A percentile compares a stretch with the other conserved stretches of the same genome.
Evolutionary conservation across 2,113 vertebrate genomes (phyloP).

Genomic region (Scomber scombrus): DNA sequence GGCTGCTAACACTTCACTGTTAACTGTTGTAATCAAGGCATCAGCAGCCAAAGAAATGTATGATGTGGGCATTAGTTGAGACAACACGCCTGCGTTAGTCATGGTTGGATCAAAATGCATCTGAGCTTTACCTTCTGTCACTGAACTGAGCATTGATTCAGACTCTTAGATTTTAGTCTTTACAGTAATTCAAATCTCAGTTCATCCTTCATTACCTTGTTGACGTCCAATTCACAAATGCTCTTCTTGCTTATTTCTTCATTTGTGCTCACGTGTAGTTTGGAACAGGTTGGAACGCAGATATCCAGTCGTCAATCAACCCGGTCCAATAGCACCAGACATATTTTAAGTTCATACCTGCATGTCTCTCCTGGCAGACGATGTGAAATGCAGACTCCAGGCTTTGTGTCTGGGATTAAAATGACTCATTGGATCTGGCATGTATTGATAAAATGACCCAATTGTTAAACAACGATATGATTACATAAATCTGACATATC

Average conservation of each 20-base stretch:
- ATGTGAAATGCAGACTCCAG: not conserved
- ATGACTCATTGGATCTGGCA: not conserved
- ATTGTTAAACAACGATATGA: not conserved
- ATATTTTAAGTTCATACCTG: too few relatives aligned
- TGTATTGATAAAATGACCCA: too few relatives aligned
- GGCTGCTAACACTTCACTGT: not conserved
- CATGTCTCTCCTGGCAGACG: not conserved
- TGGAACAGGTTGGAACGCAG: too few relatives aligned
- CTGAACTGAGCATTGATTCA: not conserved
- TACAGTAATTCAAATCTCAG: not conserved
- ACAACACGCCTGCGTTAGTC: not conserved
- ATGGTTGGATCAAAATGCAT: not conserved
- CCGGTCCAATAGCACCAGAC: too few relatives aligned
- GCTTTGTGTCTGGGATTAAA: not conserved
- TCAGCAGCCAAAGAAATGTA: not conserved
- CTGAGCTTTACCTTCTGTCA: not conserved
- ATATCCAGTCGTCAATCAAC: too few relatives aligned
- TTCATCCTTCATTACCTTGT: too few relatives aligned
- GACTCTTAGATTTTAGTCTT: not conserved
- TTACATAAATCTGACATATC: not conserved
- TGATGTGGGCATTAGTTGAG: not conserved
- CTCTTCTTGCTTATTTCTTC: not conserved
- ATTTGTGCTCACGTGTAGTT: not conserved
- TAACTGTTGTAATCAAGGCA: not conserved
- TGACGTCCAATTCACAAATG: not conserved